Evolutionary conservation across 2,113 vertebrate genomes (phyloP).

Genomic region (Hippocampus zosterae): DNA sequence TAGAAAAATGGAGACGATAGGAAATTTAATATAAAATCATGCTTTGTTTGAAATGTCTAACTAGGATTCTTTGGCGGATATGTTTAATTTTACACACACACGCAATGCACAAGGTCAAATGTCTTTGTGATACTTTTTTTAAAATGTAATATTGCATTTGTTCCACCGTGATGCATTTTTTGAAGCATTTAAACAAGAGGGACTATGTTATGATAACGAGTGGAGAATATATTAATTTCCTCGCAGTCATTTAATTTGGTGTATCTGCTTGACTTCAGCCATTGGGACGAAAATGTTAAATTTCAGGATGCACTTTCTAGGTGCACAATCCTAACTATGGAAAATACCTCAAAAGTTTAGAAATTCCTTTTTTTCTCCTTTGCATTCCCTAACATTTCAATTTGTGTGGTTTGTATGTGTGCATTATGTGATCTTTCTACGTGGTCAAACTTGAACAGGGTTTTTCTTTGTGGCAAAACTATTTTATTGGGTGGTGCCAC

Average conservation of each 20-base stretch:
- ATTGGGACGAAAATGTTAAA: conserved; percentile 32
- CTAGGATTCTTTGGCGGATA: background rate
- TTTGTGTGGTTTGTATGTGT: conserved; percentile 48
- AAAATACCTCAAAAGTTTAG: conserved; percentile 71
- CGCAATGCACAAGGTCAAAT: background rate
- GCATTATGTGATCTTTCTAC: conserved; percentile 26
- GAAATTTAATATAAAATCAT: background rate
- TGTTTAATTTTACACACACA: background rate
- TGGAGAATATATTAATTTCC: conserved; percentile 32
- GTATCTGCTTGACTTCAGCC: conserved; percentile 46
- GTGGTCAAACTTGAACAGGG: conserved; percentile 45
- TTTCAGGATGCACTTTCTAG: conserved; percentile 45
- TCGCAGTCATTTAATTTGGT: conserved; percentile 33
- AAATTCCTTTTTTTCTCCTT: conserved; percentile 34
- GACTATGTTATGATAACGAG: conserved; percentile 25
- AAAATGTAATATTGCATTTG: conserved; percentile 1
- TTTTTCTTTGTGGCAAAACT: conserved; percentile 55
- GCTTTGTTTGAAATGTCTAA: background rate
- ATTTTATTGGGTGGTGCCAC: conserved; percentile 42
- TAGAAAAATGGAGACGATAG: background rate
- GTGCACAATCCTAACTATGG: conserved; percentile 53
- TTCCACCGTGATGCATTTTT: conserved; percentile 19
- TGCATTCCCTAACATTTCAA: conserved; percentile 39
- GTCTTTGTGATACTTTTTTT: background rate
- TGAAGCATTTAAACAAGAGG: conserved; percentile 23